These are phyloP conservation scores for Tribolium castaneum DNA, from an alignment of 1,140 invertebrate species.

Conservation along the genomic window DNA sequence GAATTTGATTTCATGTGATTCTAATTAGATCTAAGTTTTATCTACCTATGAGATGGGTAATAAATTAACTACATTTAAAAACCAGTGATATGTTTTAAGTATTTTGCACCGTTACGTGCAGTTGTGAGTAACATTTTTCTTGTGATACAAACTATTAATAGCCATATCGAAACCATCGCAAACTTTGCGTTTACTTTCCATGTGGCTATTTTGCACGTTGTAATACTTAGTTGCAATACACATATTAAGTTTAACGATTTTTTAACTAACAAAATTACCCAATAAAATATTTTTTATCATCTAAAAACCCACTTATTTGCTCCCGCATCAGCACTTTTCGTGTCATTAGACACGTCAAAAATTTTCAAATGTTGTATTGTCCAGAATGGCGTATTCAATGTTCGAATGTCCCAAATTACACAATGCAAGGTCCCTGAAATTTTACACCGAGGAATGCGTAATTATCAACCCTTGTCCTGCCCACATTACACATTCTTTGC, in stretches of 20 bases:
- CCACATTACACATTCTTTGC: not conserved
- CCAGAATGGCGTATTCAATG: slow-evolving; percentile 10
- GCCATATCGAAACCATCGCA: slow-evolving; percentile 51
- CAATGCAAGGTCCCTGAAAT: slow-evolving; percentile 35
- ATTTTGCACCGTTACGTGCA: slow-evolving; percentile 54
- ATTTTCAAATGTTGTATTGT: not conserved
- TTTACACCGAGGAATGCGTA: slow-evolving; percentile 32
- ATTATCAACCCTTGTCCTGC: not conserved
- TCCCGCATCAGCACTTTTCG: not conserved
- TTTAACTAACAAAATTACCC: slow-evolving; percentile 56
- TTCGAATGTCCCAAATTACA: slow-evolving; percentile 27
- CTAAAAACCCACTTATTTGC: not conserved
- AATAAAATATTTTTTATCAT: slow-evolving; percentile 59
- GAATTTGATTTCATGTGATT: slow-evolving; percentile 31
- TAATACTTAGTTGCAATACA: slow-evolving; percentile 58
- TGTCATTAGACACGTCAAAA: slow-evolving; percentile 11
- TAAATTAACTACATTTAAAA: slow-evolving; percentile 38
- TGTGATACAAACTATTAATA: slow-evolving; percentile 51
- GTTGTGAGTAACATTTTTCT: slow-evolving; percentile 54
- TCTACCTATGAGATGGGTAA: slow-evolving; percentile 41
- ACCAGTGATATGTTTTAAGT: slow-evolving; percentile 60
- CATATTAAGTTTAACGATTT: slow-evolving; percentile 56
- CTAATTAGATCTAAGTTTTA: slow-evolving; percentile 20
- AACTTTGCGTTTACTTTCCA: slow-evolving; percentile 47
- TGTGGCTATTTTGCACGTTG: slow-evolving; percentile 58